Percentiles rank a stretch among this genome's conserved stretches.
Conservation (phyloP, 2,797 vertebrate genomes). For the Echiichthys vipera region DNA sequence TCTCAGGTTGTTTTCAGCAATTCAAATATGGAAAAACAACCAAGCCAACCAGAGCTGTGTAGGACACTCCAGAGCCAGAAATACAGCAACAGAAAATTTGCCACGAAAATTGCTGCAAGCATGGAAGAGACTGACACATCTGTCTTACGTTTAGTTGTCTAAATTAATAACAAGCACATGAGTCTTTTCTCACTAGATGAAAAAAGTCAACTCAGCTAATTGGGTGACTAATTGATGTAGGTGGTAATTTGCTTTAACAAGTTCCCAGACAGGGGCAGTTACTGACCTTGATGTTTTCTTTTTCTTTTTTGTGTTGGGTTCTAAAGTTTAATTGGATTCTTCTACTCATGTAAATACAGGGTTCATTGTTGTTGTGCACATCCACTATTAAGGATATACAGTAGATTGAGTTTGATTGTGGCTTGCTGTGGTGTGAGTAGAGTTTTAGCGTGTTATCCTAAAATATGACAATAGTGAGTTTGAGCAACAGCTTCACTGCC, state of each 20-base stretch:
- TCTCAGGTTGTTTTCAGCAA: neutral
- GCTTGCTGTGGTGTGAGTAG: neutral
- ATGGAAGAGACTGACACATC: neutral
- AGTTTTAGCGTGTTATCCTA: neutral
- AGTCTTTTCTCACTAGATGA: neutral
- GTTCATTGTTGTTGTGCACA: neutral
- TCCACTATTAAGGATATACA: neutral
- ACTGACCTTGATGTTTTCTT: neutral
- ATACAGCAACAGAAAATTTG: neutral
- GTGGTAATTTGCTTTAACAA: constrained; percentile 51
- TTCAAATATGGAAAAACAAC: neutral
- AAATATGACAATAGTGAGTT: neutral
- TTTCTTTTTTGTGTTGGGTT: neutral
- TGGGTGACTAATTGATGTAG: constrained; percentile 44
- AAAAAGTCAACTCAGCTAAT: constrained; percentile 23
- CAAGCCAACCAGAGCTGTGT: neutral
- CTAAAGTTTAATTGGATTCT: constrained; percentile 8
- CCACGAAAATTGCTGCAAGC: neutral
- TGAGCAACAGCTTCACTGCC: neutral
- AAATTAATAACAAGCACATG: constrained; percentile 10
- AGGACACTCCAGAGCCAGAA: neutral
- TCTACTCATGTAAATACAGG: neutral
- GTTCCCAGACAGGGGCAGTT: constrained; percentile 10
- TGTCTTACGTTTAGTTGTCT: neutral
- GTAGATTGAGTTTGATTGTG: neutral